These are phyloP conservation scores for Fragum sueziense DNA, from an alignment of 2,888 invertebrate species.

Conservation along the genomic window DNA sequence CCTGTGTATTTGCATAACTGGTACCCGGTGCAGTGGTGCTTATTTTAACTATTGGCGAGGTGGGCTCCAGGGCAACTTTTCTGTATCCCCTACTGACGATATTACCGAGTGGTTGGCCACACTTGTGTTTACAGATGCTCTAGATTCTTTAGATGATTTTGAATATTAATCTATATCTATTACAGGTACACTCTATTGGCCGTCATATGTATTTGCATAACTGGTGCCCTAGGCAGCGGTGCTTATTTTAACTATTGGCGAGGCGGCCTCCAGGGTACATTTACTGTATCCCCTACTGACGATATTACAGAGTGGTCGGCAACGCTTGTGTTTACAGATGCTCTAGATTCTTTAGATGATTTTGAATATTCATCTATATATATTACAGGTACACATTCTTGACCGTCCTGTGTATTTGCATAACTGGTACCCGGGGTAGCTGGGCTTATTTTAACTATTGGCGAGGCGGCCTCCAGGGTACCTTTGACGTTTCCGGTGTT, in stretches of 20 bases:
- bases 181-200: too few relatives aligned
- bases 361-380: too few relatives aligned
- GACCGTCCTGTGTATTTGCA: too few relatives aligned
- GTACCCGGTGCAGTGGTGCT: background rate
- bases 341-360: background rate
- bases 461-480: too few relatives aligned
- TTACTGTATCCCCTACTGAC: conserved; percentile 41
- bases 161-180: too few relatives aligned
- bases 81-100: conserved; percentile 35
- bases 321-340: background rate
- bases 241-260: conserved; percentile 39
- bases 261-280: conserved; percentile 53
- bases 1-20: too few relatives aligned
- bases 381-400: too few relatives aligned
- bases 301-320: conserved; percentile 65
- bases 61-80: conserved; percentile 52
- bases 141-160: too few relatives aligned
- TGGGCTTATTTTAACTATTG: too few relatives aligned
- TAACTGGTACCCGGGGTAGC: too few relatives aligned
- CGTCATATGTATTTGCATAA: too few relatives aligned
- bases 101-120: conserved; percentile 65
- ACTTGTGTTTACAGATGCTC: background rate
- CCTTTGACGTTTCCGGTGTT: too few relatives aligned
- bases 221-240: background rate
- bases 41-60: conserved; percentile 48